Evolutionary conservation across 2,113 vertebrate species (phyloP), one percentile per base, ranked within the genome.

Genomic region (Oreotrochilus melanogaster): DNA sequence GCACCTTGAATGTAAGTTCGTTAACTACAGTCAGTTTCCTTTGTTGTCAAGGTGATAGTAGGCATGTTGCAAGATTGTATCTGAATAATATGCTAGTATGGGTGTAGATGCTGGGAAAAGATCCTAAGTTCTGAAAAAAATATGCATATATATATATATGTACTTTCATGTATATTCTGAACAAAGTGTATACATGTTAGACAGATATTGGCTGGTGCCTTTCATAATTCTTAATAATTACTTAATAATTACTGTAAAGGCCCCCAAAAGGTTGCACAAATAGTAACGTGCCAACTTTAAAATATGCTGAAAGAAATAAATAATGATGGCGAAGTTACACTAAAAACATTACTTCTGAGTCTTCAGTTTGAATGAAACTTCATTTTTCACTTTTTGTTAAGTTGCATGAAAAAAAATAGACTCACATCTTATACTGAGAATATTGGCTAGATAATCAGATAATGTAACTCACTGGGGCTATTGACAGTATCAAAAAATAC

Each of bases 381-480:
- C 22, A 33, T 19, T 73, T 88, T 73, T 78, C 23, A 24, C 21
- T 60, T 27, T 81, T 78, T 61, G 28, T 14, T 75, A 57, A 65
- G 47, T 5, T 65, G 4, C 13, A 33, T 53, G 62, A 50, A 78
- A 92, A 78, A 78, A 78, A 78, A 35, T 78, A 21, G n/a, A 31
- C 2, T 75, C 1, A 14, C 43, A 73, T 85, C 10, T 13, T 48
- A 5, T 69, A 13, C 18, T 50, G 45, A 35, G 33, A 75, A 64
- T 81, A 87, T 60, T 3, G 5, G 28, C 28, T 67, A 50, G 33
- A 25, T 45, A 58, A 58, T 53, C 65, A 37, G 48, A 45, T 30
- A 1, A 37, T 57, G 50, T 6, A 4, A 65, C 64, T 94, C 78
- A 42, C 18, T 0, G 0, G 23, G 39, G 19, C 35, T 82, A 9